Conservation (phyloP, 2,113 vertebrate genomes). For the Platanista minor region DNA sequence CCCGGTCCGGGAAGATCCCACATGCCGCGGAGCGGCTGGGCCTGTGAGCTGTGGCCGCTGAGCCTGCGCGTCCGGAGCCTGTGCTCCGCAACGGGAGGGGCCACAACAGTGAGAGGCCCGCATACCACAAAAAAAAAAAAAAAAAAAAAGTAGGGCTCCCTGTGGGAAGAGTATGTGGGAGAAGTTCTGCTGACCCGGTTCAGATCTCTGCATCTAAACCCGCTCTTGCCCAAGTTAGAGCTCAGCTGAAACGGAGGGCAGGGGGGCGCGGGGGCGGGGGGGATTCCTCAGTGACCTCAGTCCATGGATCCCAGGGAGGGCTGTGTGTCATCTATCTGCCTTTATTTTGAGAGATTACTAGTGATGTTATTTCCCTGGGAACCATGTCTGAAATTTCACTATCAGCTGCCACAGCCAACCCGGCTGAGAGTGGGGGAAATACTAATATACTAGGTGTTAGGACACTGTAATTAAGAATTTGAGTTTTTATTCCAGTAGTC, state of each 20-base stretch:
- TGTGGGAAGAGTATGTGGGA: background rate
- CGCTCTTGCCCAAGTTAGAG: background rate
- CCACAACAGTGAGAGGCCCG: too few relatives aligned
- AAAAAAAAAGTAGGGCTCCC: background rate
- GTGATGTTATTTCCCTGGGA: background rate
- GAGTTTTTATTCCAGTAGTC: background rate
- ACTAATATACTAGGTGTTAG: background rate
- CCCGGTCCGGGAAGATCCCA: too few relatives aligned
- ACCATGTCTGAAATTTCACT: background rate
- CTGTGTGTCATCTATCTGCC: background rate
- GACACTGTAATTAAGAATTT: background rate
- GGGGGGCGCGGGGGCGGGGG: too few relatives aligned
- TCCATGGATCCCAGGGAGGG: background rate
- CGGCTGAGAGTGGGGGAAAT: background rate
- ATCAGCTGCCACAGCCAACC: background rate
- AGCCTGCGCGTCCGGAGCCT: too few relatives aligned
- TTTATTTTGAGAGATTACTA: background rate
- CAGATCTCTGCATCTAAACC: background rate
- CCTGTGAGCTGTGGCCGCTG: too few relatives aligned
- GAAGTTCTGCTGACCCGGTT: too few relatives aligned
- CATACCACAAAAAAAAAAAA: too few relatives aligned
- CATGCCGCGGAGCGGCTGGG: too few relatives aligned
- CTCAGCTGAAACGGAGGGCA: rapidly evolving
- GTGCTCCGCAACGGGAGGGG: too few relatives aligned
- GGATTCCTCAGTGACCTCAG: background rate